These are phyloP conservation scores for Solea senegalensis DNA, from an alignment of 2,113 vertebrate genomes.

Conservation along the genomic window DNA sequence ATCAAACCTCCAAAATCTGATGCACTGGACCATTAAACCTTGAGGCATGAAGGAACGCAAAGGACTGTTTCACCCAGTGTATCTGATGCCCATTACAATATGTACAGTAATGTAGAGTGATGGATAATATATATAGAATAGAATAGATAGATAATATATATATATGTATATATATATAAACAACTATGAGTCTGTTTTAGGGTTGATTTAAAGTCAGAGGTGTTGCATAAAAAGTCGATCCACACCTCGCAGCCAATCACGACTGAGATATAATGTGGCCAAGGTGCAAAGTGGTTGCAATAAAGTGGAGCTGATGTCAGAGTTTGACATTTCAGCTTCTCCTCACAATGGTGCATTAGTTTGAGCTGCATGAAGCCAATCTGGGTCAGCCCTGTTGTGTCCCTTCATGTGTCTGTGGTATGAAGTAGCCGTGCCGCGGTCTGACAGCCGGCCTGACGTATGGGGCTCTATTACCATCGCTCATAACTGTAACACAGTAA, in stretches of 20 bases:
- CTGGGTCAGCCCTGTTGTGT: conserved; percentile 4
- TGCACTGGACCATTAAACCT: no score
- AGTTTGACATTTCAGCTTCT: neutral
- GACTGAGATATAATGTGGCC: neutral
- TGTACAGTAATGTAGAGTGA: no score
- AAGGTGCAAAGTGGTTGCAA: neutral
- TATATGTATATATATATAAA: no score
- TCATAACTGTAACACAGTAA: conserved; percentile 45
- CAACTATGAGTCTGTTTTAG: no score
- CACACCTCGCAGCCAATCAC: neutral
- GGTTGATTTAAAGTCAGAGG: neutral
- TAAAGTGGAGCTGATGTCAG: neutral
- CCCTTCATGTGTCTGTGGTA: conserved; percentile 20
- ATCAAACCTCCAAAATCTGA: no score
- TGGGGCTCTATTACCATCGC: conserved; percentile 20
- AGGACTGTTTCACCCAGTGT: no score
- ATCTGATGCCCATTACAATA: no score
- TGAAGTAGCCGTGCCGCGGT: conserved; percentile 10
- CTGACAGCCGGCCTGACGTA: conserved; percentile 43
- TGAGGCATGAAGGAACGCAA: no score
- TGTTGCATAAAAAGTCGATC: neutral
- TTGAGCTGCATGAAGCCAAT: conserved; percentile 6
- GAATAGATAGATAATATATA: no score
- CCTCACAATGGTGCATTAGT: neutral
- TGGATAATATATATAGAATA: no score